Base-by-base conservation (phyloP, 1,140 invertebrate species). In the Philopotamus ludificatus region DNA sequence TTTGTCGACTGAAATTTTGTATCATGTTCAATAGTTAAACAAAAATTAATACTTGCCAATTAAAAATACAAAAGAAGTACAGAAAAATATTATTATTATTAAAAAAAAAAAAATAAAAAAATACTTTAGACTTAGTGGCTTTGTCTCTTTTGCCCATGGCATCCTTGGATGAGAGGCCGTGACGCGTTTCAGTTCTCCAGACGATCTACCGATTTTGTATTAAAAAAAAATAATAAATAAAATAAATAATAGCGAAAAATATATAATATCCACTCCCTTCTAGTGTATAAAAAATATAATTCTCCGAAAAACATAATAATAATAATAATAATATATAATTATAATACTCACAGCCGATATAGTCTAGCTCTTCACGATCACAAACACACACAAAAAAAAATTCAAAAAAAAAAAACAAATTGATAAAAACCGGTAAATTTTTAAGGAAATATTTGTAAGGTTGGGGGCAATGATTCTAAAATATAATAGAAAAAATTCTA, bases 391-490 rank as follows among this genome's bases (percentile, higher is more conserved):
- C n/a, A 12, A 44, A 44, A 44, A 44, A 15, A 44, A 3, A 44
- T 44, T 15, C 20, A 44, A 45, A 15, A 45, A 15, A 45, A 15
- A 45, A 15, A 45, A 15, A 45, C 20, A 45, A n/a, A n/a, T n/a
- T 34, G 28, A 12, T 34, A 34, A n/a, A n/a, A 34, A 34, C 28
- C 12, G 28, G 28, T 34, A 34, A 34, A 34, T 7, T 34, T 34
- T 7, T 34, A 7, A 34, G 12, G 28, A 34, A 34, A 34, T 34
- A 34, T 34, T 61, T 47, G 20, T 63, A 67, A 67, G 60, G 57
- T 64, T 64, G 65, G 51, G 67, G 68, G 68, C 68, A 70, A 70
- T 70, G 66, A 70, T 70, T 70, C 68, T 70, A 70, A 70, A 70
- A 53, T 70, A 70, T 66, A 66, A 70, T 70, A 70, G 65, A 70